phyloP scores from a whole-genome alignment of 2,888 invertebrate species.

The Nymphalis urticae region DNA sequence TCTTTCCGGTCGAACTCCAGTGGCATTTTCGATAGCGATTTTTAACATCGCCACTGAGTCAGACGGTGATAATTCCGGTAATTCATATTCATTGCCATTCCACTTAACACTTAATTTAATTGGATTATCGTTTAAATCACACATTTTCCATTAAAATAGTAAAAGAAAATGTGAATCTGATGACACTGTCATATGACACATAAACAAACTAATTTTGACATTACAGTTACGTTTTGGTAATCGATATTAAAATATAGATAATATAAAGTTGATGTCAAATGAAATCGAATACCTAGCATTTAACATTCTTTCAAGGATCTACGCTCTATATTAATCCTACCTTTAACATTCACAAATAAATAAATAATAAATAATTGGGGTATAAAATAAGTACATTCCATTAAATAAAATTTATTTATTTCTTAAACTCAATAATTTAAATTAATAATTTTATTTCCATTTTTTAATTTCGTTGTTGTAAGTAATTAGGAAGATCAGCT shows the following conservation, averaged over 20 bases:
- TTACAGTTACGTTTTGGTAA: slow-evolving; percentile 21
- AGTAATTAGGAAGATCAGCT: too few species aligned
- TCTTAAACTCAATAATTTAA: too few species aligned
- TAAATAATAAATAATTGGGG: too few species aligned
- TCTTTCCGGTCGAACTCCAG: slow-evolving; percentile 94
- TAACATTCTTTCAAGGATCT: neutral
- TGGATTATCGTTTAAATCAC: slow-evolving; percentile 73
- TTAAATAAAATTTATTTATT: too few species aligned
- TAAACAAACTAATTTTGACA: slow-evolving; percentile 61
- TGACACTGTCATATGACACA: slow-evolving; percentile 56
- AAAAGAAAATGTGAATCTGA: slow-evolving; percentile 39
- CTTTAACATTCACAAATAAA: too few species aligned
- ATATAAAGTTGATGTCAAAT: neutral
- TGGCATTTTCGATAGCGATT: slow-evolving; percentile 91
- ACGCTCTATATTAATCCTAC: too few species aligned
- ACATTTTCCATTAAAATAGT: slow-evolving; percentile 63
- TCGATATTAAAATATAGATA: neutral
- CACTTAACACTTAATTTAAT: slow-evolving; percentile 90
- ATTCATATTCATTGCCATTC: slow-evolving; percentile 94
- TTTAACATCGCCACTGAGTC: slow-evolving; percentile 93
- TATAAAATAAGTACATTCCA: too few species aligned
- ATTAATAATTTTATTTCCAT: too few species aligned
- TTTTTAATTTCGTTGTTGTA: slow-evolving; percentile 27
- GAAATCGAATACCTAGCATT: neutral
- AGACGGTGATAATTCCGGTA: slow-evolving; percentile 87